Evolutionary conservation across 2,888 invertebrate genomes (phyloP), one percentile per base, ranked within the genome.

Genomic region (Cosmia pyralina): DNA sequence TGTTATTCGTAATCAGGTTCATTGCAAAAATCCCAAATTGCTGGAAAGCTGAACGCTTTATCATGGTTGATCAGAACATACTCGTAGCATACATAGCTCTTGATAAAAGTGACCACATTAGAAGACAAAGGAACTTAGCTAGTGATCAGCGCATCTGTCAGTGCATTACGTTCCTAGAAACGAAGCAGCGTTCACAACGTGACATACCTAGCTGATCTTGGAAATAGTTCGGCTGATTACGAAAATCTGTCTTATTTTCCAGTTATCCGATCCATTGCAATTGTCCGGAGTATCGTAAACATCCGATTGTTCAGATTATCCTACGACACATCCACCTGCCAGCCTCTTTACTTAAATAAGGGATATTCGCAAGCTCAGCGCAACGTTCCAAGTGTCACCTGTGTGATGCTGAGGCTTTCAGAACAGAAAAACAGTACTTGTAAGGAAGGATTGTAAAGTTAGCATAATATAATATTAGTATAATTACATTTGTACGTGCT

Each of bases 381-480:
- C n/a, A n/a, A n/a, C n/a, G n/a, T n/a, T n/a, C n/a, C n/a, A n/a
- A 41, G 17, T n/a, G 70, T 15, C 22, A 17, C 13, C 28, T 10
- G 15, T 8, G 13, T 11, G 41, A 34, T 53, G 44, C 46, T 57
- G 41, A 17, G 17, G 44, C 73, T 38, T 52, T 57, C 28, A 22
- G 19, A 52, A 52, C 78, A 52, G 28, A 60, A 44, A 38, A 22
- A 4, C 4, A 60, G 34, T 58, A 63, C n/a, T n/a, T 52, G 44
- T 48, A 17, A 79, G 58, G 34, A 77, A 83, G 77, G 64, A 79
- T 34, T 84, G 83, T 84, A 78, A 80, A 81, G 81, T 75, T 75
- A 77, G 71, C 66, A 69, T 60, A 60, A 19, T 67, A 50, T 69
- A 78, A 70, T 50, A 34, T 53, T 69, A 77, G 78, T 77, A n/a